Conservation (phyloP, 2,113 vertebrate genomes). For the Phasianus colchicus region DNA sequence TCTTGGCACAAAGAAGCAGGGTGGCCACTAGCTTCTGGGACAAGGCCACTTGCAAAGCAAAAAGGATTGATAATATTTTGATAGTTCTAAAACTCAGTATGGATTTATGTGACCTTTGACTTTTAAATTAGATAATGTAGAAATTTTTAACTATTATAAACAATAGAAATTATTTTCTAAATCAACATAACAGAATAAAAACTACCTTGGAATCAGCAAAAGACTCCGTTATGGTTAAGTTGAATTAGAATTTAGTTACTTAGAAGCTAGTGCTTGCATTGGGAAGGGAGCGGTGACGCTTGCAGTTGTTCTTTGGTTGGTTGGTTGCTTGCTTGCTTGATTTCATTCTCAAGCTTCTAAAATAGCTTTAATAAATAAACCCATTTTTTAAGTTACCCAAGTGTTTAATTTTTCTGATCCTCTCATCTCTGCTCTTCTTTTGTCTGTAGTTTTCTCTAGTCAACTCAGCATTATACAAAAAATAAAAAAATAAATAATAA, state of each 20-base stretch:
- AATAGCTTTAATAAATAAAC: background rate
- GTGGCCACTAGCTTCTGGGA: background rate
- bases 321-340: background rate
- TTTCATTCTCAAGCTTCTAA: background rate
- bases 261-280: background rate
- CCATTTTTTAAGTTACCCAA: background rate
- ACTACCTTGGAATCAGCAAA: background rate
- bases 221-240: fast-evolving
- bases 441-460: background rate
- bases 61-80: background rate
- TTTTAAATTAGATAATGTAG: background rate
- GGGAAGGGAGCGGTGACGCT: background rate
- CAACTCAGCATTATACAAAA: background rate
- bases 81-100: background rate
- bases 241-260: background rate
- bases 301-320: background rate
- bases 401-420: background rate
- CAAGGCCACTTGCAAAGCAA: background rate
- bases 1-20: background rate
- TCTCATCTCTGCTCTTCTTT: fast-evolving
- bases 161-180: background rate
- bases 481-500: no score
- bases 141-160: background rate
- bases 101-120: background rate
- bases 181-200: background rate